Conservation (phyloP, 1,140 invertebrate species). For the Hylyphantes graminicola region DNA sequence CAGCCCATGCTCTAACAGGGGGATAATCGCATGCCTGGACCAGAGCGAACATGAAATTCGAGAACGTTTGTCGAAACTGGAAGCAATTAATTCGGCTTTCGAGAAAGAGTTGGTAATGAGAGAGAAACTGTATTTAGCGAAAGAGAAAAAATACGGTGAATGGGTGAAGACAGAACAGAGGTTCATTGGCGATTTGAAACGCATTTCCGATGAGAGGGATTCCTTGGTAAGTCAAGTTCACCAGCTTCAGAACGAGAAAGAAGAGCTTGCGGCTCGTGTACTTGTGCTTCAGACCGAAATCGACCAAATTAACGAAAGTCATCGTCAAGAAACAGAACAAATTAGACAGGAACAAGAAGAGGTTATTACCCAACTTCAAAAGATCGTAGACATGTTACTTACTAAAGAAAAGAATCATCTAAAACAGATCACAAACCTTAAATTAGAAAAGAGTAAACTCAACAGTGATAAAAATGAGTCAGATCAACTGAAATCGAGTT, state of each 20-base stretch:
- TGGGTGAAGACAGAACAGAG: slow-evolving; percentile 50
- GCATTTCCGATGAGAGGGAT: slow-evolving; percentile 44
- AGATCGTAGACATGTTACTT: slow-evolving; percentile 35
- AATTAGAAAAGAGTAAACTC: slow-evolving; percentile 32
- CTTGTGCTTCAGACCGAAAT: slow-evolving; percentile 22
- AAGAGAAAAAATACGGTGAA: slow-evolving; percentile 50
- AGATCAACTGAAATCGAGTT: slow-evolving; percentile 49
- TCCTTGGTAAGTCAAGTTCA: slow-evolving; percentile 33
- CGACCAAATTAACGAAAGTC: slow-evolving; percentile 5
- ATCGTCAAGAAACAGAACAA: slow-evolving; percentile 16
- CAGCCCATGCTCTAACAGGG: slow-evolving; percentile 1
- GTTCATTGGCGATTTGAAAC: slow-evolving; percentile 46
- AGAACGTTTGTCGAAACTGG: slow-evolving; percentile 52
- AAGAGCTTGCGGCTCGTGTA: slow-evolving; percentile 14
- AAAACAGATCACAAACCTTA: slow-evolving; percentile 48
- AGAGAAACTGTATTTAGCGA: slow-evolving; percentile 57
- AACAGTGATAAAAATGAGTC: slow-evolving; percentile 36
- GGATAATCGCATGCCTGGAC: slow-evolving; percentile 44
- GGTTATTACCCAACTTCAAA: slow-evolving; percentile 6
- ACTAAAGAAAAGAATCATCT: slow-evolving; percentile 42
- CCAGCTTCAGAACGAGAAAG: slow-evolving; percentile 41
- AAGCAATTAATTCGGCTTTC: slow-evolving; percentile 60
- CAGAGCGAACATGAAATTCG: slow-evolving; percentile 59
- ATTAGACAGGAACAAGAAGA: slow-evolving; percentile 41
- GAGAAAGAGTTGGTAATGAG: slow-evolving; percentile 58